phyloP scores from a whole-genome alignment of 2,113 vertebrate genomes.

The Dendrocopos noguchii region DNA sequence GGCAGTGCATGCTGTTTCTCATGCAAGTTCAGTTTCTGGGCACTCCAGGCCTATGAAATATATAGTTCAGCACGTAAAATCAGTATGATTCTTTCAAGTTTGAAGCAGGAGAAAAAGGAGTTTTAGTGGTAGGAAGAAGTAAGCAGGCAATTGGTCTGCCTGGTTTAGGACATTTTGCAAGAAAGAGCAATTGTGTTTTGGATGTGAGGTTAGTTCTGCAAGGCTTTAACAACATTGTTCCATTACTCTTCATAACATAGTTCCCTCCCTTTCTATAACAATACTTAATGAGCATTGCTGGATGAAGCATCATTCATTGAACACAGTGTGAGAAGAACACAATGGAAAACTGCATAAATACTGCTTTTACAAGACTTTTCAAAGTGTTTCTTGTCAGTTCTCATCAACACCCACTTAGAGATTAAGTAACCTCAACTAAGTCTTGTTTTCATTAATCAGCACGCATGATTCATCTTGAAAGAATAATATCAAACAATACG shows the following conservation, averaged over 20 bases:
- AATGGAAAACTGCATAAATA: neutral
- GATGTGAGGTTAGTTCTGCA: neutral
- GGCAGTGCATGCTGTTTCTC: neutral
- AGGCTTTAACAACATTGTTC: neutral
- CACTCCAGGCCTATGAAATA: neutral
- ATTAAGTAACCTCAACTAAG: neutral
- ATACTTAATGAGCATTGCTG: neutral
- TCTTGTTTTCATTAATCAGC: slow-evolving; percentile 16
- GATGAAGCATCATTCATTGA: neutral
- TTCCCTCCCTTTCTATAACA: neutral
- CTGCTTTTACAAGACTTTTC: neutral
- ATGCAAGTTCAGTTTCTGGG: neutral
- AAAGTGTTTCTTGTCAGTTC: neutral
- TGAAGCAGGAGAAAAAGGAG: neutral
- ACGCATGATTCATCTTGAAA: neutral
- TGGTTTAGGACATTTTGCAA: neutral
- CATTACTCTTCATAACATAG: neutral
- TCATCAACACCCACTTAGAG: neutral
- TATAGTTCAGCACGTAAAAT: neutral
- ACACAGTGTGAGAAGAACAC: neutral
- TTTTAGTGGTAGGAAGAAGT: neutral
- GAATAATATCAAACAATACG: neutral
- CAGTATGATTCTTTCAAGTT: neutral
- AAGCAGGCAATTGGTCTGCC: neutral
- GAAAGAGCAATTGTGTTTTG: neutral